phyloP scores from a whole-genome alignment of 2,888 invertebrate species.

The Uloborus plumipes region DNA sequence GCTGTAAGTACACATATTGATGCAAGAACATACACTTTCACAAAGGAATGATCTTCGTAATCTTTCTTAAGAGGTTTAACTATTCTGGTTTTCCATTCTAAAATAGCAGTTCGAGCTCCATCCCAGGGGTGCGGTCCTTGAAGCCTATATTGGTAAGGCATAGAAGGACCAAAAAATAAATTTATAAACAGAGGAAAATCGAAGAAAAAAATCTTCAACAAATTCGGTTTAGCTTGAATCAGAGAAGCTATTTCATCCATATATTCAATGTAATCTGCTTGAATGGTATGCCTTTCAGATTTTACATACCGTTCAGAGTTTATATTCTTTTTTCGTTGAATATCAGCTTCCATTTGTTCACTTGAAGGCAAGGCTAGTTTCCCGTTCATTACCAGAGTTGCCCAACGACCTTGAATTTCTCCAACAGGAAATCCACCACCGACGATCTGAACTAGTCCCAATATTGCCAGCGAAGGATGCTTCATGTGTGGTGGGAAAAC shows the following conservation, averaged over 20 bases:
- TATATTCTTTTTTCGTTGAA: background rate
- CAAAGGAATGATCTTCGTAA: too few species aligned
- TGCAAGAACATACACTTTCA: too few species aligned
- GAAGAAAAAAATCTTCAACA: slow-evolving; percentile 68
- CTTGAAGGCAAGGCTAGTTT: slow-evolving; percentile 25
- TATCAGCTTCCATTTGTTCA: slow-evolving; percentile 19
- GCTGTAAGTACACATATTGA: too few species aligned
- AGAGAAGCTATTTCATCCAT: slow-evolving; percentile 73
- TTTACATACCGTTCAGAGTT: slow-evolving; percentile 15
- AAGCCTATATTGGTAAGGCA: slow-evolving; percentile 71
- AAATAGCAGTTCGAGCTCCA: slow-evolving; percentile 72
- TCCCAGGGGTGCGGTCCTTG: slow-evolving; percentile 72
- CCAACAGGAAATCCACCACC: slow-evolving; percentile 63
- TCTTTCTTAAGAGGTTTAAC: too few species aligned
- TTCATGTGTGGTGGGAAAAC: slow-evolving; percentile 67
- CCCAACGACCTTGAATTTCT: slow-evolving; percentile 66
- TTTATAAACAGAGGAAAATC: slow-evolving; percentile 68
- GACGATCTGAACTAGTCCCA: slow-evolving; percentile 66
- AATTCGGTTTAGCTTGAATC: slow-evolving; percentile 71
- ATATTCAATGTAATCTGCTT: slow-evolving; percentile 68
- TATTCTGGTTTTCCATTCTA: slow-evolving; percentile 67
- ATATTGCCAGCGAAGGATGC: slow-evolving; percentile 67
- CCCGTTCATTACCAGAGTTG: slow-evolving; percentile 33
- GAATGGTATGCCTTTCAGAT: slow-evolving; percentile 6
- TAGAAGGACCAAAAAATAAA: slow-evolving; percentile 69